Conservation (phyloP, 2,113 vertebrate species). For the Callopanchax toddi region DNA sequence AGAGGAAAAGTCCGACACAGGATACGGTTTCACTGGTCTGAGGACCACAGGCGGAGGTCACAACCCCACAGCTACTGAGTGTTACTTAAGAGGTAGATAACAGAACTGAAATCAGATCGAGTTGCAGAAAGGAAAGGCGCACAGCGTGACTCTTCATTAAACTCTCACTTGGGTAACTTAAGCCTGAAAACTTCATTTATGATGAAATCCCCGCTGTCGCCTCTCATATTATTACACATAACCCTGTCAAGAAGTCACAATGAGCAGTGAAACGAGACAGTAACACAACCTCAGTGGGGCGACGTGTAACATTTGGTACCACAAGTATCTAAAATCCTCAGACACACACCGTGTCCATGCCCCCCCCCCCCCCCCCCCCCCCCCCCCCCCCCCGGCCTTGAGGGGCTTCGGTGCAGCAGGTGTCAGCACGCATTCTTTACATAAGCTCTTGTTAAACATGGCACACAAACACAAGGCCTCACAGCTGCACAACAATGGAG, state of each 20-base stretch:
- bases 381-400: constrained; percentile 43
- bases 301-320: constrained; percentile 56
- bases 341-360: constrained; percentile 45
- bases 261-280: constrained; percentile 45
- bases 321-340: constrained; percentile 32
- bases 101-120: constrained; percentile 51
- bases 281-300: constrained; percentile 59
- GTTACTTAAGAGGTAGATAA: constrained; percentile 49
- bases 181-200: constrained; percentile 52
- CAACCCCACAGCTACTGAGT: constrained; percentile 53
- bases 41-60: constrained; percentile 44
- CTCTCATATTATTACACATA: constrained; percentile 58
- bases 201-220: constrained; percentile 56
- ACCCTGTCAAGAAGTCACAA: constrained; percentile 52
- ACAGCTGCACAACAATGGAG: constrained; percentile 69
- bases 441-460: constrained; percentile 72
- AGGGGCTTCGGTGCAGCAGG: constrained; percentile 52
- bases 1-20: constrained; percentile 49
- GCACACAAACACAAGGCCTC: constrained; percentile 50
- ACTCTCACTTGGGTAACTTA: constrained; percentile 59
- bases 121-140: constrained; percentile 42
- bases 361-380: constrained; percentile 36
- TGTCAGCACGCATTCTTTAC: constrained; percentile 62
- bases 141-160: constrained; percentile 40
- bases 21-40: constrained; percentile 39